Evolutionary conservation across 2,888 invertebrate species (phyloP).

Genomic region (Melipona bicolor): DNA sequence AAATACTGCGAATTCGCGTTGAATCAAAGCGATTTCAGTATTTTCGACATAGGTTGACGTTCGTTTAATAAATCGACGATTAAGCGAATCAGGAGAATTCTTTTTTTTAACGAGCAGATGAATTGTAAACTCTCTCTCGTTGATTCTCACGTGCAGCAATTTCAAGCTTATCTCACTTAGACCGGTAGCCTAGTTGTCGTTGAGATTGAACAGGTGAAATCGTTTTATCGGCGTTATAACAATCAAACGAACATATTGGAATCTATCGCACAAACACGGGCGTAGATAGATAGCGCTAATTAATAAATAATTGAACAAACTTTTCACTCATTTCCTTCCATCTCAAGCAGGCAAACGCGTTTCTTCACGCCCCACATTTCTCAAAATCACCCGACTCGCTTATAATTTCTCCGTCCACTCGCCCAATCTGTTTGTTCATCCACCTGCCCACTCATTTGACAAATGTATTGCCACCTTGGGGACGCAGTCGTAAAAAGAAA

Average conservation of each 20-base stretch:
- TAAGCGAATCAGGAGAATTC: neutral
- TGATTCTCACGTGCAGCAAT: constrained; percentile 30
- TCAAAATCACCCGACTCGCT: no score
- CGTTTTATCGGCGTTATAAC: constrained; percentile 49
- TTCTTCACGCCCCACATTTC: no score
- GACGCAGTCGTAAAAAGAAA: no score
- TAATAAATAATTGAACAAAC: constrained; percentile 3
- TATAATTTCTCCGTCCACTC: neutral
- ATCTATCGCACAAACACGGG: constrained; percentile 29
- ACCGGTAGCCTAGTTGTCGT: constrained; percentile 11
- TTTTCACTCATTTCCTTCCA: constrained; percentile 21
- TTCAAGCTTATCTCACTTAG: constrained; percentile 1
- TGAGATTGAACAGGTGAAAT: constrained; percentile 16
- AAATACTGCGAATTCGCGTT: neutral
- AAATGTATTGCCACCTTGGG: no score
- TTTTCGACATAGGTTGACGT: neutral
- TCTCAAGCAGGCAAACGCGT: neutral
- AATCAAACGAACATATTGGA: constrained; percentile 42
- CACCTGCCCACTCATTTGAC: no score
- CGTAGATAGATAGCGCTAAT: constrained; percentile 4
- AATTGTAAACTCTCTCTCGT: constrained; percentile 21
- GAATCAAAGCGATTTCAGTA: neutral
- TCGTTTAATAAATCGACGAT: neutral
- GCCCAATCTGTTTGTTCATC: no score
- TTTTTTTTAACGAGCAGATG: neutral